Evolutionary conservation across 2,113 vertebrate genomes (phyloP).

Genomic region (Callocephalon fimbriatum): DNA sequence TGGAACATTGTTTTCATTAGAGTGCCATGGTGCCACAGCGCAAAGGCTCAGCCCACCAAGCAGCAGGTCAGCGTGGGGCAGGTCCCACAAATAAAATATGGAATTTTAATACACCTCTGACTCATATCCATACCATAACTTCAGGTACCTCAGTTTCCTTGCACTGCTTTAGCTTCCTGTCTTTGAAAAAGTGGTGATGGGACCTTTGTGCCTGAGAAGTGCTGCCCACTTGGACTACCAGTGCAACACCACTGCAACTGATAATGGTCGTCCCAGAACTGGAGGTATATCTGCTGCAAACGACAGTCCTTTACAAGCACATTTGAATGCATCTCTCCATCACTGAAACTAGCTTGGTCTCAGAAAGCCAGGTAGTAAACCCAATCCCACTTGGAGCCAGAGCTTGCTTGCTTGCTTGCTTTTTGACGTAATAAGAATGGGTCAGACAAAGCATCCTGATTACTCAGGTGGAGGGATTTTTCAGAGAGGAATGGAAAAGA

Average conservation of each 20-base stretch:
- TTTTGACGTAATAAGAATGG: not conserved
- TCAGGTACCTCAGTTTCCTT: not conserved
- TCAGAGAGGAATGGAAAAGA: not conserved
- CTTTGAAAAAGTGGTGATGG: not conserved
- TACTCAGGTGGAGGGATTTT: slow-evolving; percentile 53
- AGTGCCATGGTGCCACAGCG: not conserved
- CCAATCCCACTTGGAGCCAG: not conserved
- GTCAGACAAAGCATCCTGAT: slow-evolving; percentile 38
- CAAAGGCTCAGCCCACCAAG: not conserved
- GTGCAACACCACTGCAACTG: not conserved
- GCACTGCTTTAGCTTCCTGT: not conserved
- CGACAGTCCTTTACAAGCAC: not conserved
- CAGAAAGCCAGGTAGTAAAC: not conserved
- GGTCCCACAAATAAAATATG: accelerated
- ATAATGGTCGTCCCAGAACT: not conserved
- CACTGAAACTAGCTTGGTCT: not conserved
- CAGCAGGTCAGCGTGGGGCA: accelerated
- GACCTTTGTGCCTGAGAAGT: not conserved
- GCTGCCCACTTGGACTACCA: not conserved
- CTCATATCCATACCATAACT: not conserved
- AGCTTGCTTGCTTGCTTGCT: not conserved
- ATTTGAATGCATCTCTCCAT: accelerated
- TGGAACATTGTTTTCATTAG: not conserved
- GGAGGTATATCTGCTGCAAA: not conserved
- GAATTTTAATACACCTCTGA: not conserved